Percentiles rank a stretch among this genome's conserved stretches.
Conservation (phyloP, 1,140 invertebrate species). For the Drosophila grimshawi region DNA sequence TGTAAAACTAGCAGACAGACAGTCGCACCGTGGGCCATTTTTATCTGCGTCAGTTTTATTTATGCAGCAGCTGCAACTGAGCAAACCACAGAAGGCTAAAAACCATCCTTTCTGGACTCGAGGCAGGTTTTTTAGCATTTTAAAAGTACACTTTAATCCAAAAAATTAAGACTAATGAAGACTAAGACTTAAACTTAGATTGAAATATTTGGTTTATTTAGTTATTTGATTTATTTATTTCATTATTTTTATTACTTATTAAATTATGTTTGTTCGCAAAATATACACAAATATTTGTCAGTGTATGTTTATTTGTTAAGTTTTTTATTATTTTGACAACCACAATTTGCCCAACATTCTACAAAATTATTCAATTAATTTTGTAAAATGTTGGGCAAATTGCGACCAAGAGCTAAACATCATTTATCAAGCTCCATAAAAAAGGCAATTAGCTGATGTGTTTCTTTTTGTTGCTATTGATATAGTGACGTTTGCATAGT, state of each 20-base stretch:
- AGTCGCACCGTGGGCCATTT: conserved; percentile 41
- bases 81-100: conserved; percentile 11
- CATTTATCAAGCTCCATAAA: conserved; percentile 16
- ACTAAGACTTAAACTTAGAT: too few species aligned
- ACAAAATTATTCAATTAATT: conserved; percentile 53
- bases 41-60: conserved; percentile 66
- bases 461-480: not conserved
- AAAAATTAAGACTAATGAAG: not conserved
- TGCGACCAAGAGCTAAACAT: conserved; percentile 6
- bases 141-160: not conserved
- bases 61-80: conserved; percentile 65
- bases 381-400: not conserved
- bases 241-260: too few species aligned
- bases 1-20: conserved; percentile 24
- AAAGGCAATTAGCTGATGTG: conserved; percentile 1
- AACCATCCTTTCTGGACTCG: conserved; percentile 13
- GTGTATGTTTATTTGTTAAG: conserved; percentile 1
- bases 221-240: too few species aligned
- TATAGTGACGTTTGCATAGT: conserved; percentile 5
- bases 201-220: too few species aligned
- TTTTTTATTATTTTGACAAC: conserved; percentile 44
- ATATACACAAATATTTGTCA: too few species aligned
- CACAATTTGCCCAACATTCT: not conserved
- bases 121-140: not conserved
- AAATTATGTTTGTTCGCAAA: too few species aligned